Percentiles rank a stretch among this genome's conserved stretches.
Evolutionary conservation across 2,113 vertebrate genomes (phyloP).

Genomic region (Poecile atricapillus): DNA sequence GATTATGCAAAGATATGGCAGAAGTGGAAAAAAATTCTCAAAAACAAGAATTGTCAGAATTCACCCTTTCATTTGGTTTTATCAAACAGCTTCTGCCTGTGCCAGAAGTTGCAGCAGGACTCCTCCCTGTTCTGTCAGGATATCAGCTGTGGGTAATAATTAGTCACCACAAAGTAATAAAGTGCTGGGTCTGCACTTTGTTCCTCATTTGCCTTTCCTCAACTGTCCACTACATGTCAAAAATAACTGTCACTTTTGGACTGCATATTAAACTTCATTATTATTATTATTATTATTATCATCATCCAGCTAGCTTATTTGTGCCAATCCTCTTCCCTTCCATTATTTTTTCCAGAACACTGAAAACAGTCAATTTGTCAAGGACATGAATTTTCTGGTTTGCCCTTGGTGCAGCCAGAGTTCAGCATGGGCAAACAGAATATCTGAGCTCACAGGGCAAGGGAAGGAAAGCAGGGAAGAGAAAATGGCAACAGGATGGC

Average conservation of each 20-base stretch:
- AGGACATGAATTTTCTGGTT: background rate
- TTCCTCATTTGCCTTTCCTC: background rate
- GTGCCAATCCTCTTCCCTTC: background rate
- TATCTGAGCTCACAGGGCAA: background rate
- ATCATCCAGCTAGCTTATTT: background rate
- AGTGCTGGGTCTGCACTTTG: background rate
- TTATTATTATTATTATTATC: background rate
- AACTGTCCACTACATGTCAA: background rate
- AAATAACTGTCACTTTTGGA: background rate
- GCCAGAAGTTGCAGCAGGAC: background rate
- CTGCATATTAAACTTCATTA: background rate
- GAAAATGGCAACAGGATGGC: accelerated
- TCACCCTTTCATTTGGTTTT: background rate
- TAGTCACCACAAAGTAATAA: background rate
- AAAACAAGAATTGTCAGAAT: background rate
- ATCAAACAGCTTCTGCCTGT: background rate
- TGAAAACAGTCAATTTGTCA: background rate
- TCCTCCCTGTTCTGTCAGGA: background rate
- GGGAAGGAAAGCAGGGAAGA: background rate
- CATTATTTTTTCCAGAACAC: background rate
- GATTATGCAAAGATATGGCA: background rate
- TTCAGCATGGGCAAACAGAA: background rate
- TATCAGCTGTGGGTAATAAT: background rate
- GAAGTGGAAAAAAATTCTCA: background rate
- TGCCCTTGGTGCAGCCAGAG: background rate